A percentile compares a stretch with the other conserved stretches of the same genome.
Conservation (phyloP, 2,888 invertebrate species). For the Bruchidius siliquastri region DNA sequence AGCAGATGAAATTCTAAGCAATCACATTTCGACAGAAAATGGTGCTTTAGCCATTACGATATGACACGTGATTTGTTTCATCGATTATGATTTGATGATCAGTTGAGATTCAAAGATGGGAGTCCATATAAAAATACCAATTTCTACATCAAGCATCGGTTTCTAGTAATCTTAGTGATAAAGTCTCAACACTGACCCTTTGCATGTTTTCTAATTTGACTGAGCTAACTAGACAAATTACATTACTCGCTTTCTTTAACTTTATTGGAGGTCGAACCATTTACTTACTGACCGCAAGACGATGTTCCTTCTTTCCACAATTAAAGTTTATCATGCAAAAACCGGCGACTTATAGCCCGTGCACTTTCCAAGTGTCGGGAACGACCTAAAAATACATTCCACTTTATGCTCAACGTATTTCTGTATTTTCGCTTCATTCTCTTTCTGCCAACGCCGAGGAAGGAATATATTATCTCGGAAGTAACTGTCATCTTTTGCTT, state of each 20-base stretch:
- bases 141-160: no score
- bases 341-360: slow-evolving; percentile 13
- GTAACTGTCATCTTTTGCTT: neutral
- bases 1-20: no score
- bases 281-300: slow-evolving; percentile 31
- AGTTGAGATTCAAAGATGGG: no score
- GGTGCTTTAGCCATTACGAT: no score
- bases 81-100: no score
- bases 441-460: neutral
- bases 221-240: slow-evolving; percentile 18
- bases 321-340: slow-evolving; percentile 23
- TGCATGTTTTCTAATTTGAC: neutral
- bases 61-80: no score
- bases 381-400: slow-evolving; percentile 6
- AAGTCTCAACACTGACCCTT: no score
- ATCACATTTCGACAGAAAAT: no score
- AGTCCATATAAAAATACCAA: no score
- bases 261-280: slow-evolving; percentile 25
- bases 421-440: neutral
- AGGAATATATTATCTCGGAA: neutral
- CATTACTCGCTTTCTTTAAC: slow-evolving; percentile 21
- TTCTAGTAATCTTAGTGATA: no score
- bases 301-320: slow-evolving; percentile 20
- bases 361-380: slow-evolving; percentile 18
- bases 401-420: neutral